Base-by-base conservation (phyloP, 2,888 invertebrate genomes). In the Chymomyza caudatula region DNA sequence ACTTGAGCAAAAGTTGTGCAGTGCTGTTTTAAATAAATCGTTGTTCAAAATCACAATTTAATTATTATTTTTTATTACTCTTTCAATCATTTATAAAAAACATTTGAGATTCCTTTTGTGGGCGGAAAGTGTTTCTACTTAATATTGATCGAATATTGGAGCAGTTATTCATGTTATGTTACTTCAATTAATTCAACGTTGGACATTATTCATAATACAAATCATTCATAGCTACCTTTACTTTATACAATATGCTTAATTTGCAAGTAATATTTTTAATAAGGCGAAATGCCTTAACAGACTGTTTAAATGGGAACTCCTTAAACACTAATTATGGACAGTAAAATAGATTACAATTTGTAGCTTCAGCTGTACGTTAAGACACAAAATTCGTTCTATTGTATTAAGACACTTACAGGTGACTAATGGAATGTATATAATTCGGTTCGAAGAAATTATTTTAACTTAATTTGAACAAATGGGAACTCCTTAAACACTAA, bases 351-450 rank as follows among this genome's bases (percentile, higher is more conserved):
- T 29, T 49, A 51, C 4, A 43, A 17, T 2, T 8, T 84, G 76
- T 17, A 17, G 54, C 22, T 64, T 80, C 69, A 23, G 4, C 63
- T 59, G 17, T n/a, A 67, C 65, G 63, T 73, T 53, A 83, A 80
- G 84, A 78, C 84, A 85, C 79, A 60, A 55, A 47, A 61, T 63
- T n/a, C n/a, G n/a, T n/a, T n/a, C n/a, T n/a, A n/a, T n/a, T n/a
- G n/a, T n/a, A n/a, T n/a, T n/a, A n/a, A n/a, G n/a, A n/a, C n/a
- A n/a, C n/a, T n/a, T n/a, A n/a, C 63, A 54, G 20, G 29, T 37
- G 29, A 37, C n/a, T 37, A 17, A 47, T 47, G 47, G 23, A 49
- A 44, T 47, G 5, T 3, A 2, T 47, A 47, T 2, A 15, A 13
- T 47, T 47, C 23, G 23, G 43, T 15, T 19, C 19, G 19, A 58